Evolutionary conservation across 2,797 vertebrate genomes (phyloP), one percentile per base, ranked within the genome.

Genomic region (Threskiornis aethiopicus): DNA sequence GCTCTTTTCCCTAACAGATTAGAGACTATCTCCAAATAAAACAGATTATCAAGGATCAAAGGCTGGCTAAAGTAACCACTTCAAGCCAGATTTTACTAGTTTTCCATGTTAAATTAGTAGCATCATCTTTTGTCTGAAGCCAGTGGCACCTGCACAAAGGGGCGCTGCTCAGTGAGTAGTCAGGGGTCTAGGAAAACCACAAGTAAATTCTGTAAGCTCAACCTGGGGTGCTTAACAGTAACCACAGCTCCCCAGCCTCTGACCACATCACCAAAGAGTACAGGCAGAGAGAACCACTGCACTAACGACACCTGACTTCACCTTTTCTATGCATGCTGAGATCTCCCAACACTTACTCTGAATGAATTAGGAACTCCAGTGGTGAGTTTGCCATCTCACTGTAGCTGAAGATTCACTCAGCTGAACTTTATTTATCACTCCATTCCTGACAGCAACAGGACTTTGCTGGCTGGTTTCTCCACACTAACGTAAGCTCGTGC

Each of bases 401-500:
- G 55, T 18, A 71, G 62, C 41, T 64, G 44, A 61, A 54, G 28
- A 35, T 31, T 46, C 33, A 26, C 42, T 78, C 47, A 62, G 55
- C 26, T 65, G 37, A 71, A 41, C 28, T 84, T 89, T 10, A 59
- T 89, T 55, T 39, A 42, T n/a, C 28, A n/a, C 13, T 17, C 28
- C 47, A n/a, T 31, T 81, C n/a, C 44, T 77, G 51, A 49, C 33
- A 76, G 44, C 2, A 1, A 20, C 28, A 66, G 47, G 10, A 72
- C 31, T 61, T 54, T 66, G 7, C 49, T 47, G 31, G 8, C 31
- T 67, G 65, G 6, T 75, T 75, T 81, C 57, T 64, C 57, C 41
- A 39, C 1, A 15, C 24, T 37, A 9, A 41, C 1, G 1, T 33
- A 28, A 35, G 51, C 21, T 35, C 6, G 1, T 28, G 29, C 35